A percentile compares a stretch with the other conserved stretches of the same genome.
Conservation (phyloP, 2,797 vertebrate genomes). For the Paratrypauchen microcephalus region DNA sequence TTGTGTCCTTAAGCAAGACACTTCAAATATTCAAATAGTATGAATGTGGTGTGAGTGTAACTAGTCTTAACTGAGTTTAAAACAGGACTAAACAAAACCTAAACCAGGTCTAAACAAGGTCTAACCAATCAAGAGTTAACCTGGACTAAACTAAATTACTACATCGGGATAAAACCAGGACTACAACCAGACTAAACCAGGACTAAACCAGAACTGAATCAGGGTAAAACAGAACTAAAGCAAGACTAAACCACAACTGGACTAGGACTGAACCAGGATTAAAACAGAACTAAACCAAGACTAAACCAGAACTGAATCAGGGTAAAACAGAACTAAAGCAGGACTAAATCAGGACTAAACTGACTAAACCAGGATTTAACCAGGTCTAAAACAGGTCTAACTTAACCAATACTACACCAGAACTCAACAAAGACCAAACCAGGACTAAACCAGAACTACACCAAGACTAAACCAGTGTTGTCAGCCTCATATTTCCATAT, state of each 20-base stretch:
- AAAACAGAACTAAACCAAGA: neutral
- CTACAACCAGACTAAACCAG: no score
- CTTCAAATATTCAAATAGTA: no score
- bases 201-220: no score
- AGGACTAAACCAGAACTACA: neutral
- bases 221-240: neutral
- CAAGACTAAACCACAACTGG: neutral
- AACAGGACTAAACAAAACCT: neutral
- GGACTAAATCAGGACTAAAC: no score
- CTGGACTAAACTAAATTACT: neutral
- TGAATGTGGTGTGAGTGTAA: no score
- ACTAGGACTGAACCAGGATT: neutral
- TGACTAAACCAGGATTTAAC: no score
- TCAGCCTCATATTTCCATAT: neutral
- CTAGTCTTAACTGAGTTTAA: neutral
- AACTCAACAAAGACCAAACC: neutral
- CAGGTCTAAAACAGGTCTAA: no score
- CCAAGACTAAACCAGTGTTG: no score
- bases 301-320: neutral
- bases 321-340: no score
- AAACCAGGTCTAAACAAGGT: neutral
- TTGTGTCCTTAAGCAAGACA: no score
- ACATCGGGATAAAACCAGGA: neutral
- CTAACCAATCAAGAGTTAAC: neutral
- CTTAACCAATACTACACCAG: no score